Conservation (phyloP, 2,888 invertebrate genomes). For the Chamaedrilus cognettii region DNA sequence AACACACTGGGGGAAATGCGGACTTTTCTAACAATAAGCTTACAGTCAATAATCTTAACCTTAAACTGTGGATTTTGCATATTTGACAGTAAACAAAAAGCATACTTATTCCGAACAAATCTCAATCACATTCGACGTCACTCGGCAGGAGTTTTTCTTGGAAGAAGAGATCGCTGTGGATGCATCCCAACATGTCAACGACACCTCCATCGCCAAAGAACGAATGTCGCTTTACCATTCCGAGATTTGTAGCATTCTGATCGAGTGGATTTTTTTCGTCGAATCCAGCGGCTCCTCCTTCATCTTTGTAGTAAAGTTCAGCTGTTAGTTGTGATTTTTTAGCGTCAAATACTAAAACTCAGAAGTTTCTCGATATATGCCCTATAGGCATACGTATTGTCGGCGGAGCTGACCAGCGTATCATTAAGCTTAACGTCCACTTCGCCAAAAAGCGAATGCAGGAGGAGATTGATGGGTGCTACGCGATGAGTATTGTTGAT, state of each 20-base stretch:
- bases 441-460: slow-evolving; percentile 3
- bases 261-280: neutral
- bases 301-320: neutral
- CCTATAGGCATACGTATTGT: slow-evolving; percentile 1
- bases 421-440: slow-evolving; percentile 5
- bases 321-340: neutral
- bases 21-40: neutral
- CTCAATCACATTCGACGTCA: neutral
- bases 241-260: neutral
- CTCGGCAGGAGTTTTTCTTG: neutral
- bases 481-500: neutral
- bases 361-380: neutral
- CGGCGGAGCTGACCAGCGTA: neutral
- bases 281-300: neutral
- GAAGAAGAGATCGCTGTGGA: neutral
- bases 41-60: neutral
- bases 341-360: neutral
- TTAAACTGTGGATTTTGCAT: neutral
- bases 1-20: neutral
- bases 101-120: neutral
- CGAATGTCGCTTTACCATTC: neutral
- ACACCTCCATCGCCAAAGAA: neutral
- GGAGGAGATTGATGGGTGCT: slow-evolving; percentile 5
- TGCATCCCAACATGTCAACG: neutral
- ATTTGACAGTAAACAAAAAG: neutral